Percentiles rank a stretch among this genome's conserved stretches.
Evolutionary conservation across 23 tunicate genomes (phyloP).

Genomic region (Ascidia mentula): DNA sequence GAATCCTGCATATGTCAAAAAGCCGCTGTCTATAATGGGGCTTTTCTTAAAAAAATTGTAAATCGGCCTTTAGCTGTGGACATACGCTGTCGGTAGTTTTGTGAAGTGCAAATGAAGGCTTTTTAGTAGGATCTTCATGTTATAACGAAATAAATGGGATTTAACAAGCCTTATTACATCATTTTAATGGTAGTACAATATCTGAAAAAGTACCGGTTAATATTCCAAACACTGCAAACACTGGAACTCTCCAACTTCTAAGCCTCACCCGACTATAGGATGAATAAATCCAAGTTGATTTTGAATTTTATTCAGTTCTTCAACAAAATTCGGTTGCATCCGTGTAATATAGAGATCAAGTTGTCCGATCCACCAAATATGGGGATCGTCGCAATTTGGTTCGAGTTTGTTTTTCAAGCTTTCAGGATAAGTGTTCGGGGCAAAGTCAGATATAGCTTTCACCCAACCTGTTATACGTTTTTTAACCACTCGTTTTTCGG

Average conservation of each 20-base stretch:
- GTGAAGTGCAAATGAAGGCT: too few species aligned
- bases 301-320: neutral
- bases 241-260: neutral
- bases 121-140: too few species aligned
- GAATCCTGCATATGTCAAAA: neutral
- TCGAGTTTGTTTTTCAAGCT: neutral
- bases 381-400: neutral
- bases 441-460: neutral
- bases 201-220: neutral
- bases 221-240: neutral
- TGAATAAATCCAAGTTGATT: neutral
- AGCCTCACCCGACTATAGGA: neutral
- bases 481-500: neutral
- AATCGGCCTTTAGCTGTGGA: too few species aligned
- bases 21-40: too few species aligned
- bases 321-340: neutral
- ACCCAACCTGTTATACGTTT: neutral
- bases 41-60: too few species aligned
- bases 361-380: slow-evolving; percentile 1
- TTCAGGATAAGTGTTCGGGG: neutral
- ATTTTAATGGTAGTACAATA: too few species aligned
- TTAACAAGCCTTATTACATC: too few species aligned
- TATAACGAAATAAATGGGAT: too few species aligned
- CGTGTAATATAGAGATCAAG: neutral
- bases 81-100: too few species aligned